phyloP scores from a whole-genome alignment of 2,888 invertebrate genomes.

The Candidula unifasciata region DNA sequence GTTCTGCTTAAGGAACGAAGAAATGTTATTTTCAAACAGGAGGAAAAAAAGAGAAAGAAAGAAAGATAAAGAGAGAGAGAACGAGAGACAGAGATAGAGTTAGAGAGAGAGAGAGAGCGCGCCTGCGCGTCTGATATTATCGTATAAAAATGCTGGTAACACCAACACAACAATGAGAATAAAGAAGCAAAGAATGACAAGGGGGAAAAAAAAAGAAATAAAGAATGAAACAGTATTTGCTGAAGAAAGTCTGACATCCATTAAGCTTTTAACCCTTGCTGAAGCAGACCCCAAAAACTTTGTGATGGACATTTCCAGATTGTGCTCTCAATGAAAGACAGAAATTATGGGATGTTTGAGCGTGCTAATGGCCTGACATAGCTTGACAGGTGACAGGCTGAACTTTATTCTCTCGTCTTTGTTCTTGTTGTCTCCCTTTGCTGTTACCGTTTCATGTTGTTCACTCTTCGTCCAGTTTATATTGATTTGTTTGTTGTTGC shows the following conservation, averaged over 20 bases:
- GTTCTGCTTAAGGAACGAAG: too few species aligned
- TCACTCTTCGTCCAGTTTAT: neutral
- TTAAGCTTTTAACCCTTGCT: slow-evolving; percentile 9
- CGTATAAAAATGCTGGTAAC: neutral
- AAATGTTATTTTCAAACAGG: too few species aligned
- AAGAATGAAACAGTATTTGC: neutral
- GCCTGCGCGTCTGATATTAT: neutral
- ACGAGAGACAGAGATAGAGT: neutral
- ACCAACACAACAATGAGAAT: neutral
- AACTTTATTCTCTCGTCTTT: neutral
- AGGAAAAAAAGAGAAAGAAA: neutral
- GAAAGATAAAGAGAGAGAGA: neutral
- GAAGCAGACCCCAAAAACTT: neutral
- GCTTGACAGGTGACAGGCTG: slow-evolving; percentile 2
- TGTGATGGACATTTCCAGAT: slow-evolving; percentile 14
- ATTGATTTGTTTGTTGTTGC: too few species aligned
- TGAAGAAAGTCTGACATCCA: slow-evolving; percentile 16
- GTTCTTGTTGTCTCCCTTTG: neutral
- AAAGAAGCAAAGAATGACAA: neutral
- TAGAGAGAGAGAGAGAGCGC: neutral
- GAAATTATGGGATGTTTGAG: slow-evolving; percentile 28
- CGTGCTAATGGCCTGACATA: slow-evolving; percentile 14
- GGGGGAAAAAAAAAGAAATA: neutral
- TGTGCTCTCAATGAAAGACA: slow-evolving; percentile 6
- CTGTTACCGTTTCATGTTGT: neutral